phyloP scores from a whole-genome alignment of 1,140 invertebrate genomes.

The Brachionus calyciflorus region DNA sequence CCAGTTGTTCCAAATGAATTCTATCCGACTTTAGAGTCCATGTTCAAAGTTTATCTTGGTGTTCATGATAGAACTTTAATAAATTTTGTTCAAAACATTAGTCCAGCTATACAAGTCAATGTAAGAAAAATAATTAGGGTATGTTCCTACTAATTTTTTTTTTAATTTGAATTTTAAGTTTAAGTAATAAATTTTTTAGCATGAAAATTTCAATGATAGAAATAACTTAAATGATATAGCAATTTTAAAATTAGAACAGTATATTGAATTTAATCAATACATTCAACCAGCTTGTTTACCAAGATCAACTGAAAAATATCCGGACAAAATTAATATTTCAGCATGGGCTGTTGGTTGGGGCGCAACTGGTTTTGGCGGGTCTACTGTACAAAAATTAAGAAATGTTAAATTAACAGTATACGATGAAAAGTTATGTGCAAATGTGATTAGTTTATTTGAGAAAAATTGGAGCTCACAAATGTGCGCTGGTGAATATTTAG shows the following conservation, averaged over 20 bases:
- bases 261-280: neutral
- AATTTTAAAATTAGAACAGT: neutral
- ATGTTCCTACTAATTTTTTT: neutral
- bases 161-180: too few relatives aligned
- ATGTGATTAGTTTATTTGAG: neutral
- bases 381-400: neutral
- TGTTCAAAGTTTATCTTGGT: constrained; percentile 40
- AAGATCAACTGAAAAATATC: neutral
- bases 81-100: neutral
- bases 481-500: neutral
- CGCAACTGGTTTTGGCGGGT: too few relatives aligned
- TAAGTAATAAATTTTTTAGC: too few relatives aligned
- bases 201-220: neutral
- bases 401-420: neutral
- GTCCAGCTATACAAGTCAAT: neutral
- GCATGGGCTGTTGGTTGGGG: too few relatives aligned
- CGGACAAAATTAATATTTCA: too few relatives aligned
- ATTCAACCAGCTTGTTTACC: constrained; percentile 33
- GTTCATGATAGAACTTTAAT: constrained; percentile 24
- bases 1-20: neutral
- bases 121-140: neutral
- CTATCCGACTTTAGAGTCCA: neutral
- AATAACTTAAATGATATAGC: constrained; percentile 1
- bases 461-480: neutral
- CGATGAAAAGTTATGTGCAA: neutral